phyloP scores from a whole-genome alignment of 2,113 vertebrate species.

The Camelus dromedarius region DNA sequence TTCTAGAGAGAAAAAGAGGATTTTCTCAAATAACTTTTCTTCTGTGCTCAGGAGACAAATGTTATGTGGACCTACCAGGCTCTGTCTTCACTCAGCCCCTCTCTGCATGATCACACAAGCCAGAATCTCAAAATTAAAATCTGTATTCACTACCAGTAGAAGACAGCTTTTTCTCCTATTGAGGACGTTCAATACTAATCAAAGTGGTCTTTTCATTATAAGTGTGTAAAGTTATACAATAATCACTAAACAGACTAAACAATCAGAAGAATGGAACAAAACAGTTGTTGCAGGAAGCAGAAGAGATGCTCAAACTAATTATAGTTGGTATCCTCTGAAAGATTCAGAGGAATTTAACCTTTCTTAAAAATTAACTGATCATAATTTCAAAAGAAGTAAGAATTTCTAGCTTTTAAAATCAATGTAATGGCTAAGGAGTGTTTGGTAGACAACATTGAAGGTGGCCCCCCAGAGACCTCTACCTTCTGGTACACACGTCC shows the following conservation, averaged over 20 bases:
- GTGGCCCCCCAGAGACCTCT: background rate
- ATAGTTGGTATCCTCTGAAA: background rate
- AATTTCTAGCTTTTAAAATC: background rate
- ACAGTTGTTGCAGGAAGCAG: background rate
- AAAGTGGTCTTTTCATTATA: constrained; percentile 34
- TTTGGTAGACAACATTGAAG: background rate
- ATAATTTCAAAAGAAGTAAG: background rate
- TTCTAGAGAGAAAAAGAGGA: background rate
- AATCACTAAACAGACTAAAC: background rate
- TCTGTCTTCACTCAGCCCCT: background rate
- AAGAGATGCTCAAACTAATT: constrained; percentile 12
- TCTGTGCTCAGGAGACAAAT: background rate
- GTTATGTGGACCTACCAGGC: background rate
- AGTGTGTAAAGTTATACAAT: background rate
- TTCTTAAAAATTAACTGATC: constrained; percentile 13
- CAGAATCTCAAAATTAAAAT: background rate
- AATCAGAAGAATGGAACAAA: background rate
- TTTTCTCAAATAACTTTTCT: constrained; percentile 49
- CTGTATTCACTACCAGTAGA: background rate
- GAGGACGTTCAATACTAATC: background rate
- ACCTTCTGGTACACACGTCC: background rate
- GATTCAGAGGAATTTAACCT: background rate
- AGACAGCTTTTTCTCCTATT: background rate
- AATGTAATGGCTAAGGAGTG: background rate
- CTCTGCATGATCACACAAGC: background rate